Percentiles rank a stretch among this genome's conserved stretches.
Conservation (phyloP, 1,140 invertebrate genomes). For the Drosophila equinoxialis region DNA sequence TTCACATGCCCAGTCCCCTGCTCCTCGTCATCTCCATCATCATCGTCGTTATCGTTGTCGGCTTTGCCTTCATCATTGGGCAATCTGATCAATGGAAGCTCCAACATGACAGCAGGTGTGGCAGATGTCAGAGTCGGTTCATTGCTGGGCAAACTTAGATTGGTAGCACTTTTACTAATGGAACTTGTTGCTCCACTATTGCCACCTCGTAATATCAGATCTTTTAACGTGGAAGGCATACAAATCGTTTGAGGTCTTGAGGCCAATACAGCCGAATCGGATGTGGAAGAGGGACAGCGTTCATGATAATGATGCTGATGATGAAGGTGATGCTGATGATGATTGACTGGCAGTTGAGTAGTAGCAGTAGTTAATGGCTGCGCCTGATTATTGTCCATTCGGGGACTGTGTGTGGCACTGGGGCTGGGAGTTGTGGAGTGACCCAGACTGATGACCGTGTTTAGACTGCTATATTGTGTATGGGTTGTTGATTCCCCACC, state of each 20-base stretch:
- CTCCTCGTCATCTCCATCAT: background rate
- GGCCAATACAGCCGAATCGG: slow-evolving; percentile 69
- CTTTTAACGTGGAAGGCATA: slow-evolving; percentile 75
- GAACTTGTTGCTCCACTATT: slow-evolving; percentile 15
- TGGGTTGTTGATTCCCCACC: slow-evolving; percentile 67
- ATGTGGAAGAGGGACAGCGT: slow-evolving; percentile 73
- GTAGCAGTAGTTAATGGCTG: slow-evolving; percentile 38
- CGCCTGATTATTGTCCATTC: slow-evolving; percentile 61
- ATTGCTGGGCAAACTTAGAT: slow-evolving; percentile 48
- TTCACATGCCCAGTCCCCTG: background rate
- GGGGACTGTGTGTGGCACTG: slow-evolving; percentile 44
- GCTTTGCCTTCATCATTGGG: slow-evolving; percentile 52
- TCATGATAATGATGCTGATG: slow-evolving; percentile 60
- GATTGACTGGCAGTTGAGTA: slow-evolving; percentile 78
- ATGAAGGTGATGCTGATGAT: slow-evolving; percentile 59
- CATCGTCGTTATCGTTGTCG: slow-evolving; percentile 28
- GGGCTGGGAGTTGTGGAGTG: slow-evolving; percentile 69
- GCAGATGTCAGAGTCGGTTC: slow-evolving; percentile 35
- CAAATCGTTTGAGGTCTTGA: slow-evolving; percentile 71
- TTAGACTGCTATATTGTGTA: slow-evolving; percentile 76
- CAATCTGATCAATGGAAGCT: slow-evolving; percentile 79
- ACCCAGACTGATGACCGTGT: slow-evolving; percentile 75
- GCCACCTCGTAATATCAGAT: slow-evolving; percentile 69
- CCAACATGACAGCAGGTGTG: slow-evolving; percentile 73
- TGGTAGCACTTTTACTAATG: slow-evolving; percentile 64